Evolutionary conservation across 2,113 vertebrate genomes (phyloP).

Genomic region (Etheostoma cragini): DNA sequence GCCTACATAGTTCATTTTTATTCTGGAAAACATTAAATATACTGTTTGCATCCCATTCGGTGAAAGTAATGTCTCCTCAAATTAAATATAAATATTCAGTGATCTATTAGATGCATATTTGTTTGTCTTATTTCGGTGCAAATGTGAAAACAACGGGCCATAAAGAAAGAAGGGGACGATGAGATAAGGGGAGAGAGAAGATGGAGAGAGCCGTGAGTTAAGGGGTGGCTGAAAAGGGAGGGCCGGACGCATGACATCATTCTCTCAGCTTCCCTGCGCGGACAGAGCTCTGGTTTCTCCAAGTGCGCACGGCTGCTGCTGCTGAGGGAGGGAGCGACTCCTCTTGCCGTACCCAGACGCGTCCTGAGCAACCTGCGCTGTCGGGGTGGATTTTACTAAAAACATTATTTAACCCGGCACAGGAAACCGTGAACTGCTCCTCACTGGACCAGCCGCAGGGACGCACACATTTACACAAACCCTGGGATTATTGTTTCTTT

Average conservation of each 20-base stretch:
- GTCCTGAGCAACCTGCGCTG: conserved; percentile 76
- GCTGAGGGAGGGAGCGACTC: conserved; percentile 80
- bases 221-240: conserved; percentile 75
- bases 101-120: not conserved
- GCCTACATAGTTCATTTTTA: not conserved
- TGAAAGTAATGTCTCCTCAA: not conserved
- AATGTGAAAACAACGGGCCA: not conserved
- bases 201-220: conserved; percentile 58
- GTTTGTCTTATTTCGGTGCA: not conserved
- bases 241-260: conserved; percentile 84
- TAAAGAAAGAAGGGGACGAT: conserved; percentile 9
- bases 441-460: conserved; percentile 76
- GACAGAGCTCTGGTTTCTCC: conserved; percentile 77
- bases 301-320: conserved; percentile 78
- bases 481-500: conserved; percentile 78
- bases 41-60: not conserved
- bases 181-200: conserved; percentile 8
- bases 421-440: conserved; percentile 51
- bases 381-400: conserved; percentile 72
- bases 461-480: conserved; percentile 64
- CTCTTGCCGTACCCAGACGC: conserved; percentile 77
- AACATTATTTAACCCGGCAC: conserved; percentile 42
- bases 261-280: conserved; percentile 74
- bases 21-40: not conserved
- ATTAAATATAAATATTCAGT: not conserved